A percentile compares a stretch with the other conserved stretches of the same genome.
Evolutionary conservation across 2,888 invertebrate genomes (phyloP).

Genomic region (Caenorhabditis sp.): DNA sequence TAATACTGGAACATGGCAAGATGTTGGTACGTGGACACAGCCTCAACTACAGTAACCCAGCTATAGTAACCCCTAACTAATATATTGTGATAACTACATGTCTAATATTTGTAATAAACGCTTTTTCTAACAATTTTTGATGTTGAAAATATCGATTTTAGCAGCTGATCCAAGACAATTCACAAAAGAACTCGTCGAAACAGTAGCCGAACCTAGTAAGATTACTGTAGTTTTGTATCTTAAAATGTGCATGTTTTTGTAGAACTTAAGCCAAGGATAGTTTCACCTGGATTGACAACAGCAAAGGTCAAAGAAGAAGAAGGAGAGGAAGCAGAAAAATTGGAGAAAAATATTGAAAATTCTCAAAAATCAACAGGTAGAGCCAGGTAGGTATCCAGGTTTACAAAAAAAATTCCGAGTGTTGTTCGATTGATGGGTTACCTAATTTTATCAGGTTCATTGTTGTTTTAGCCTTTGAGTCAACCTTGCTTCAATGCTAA

Average conservation of each 20-base stretch:
- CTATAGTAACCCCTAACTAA: conserved; percentile 5
- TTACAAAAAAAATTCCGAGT: neutral
- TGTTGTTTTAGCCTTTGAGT: no score
- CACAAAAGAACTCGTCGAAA: conserved; percentile 28
- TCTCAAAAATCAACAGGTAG: neutral
- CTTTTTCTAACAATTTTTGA: no score
- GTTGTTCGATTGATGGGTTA: no score
- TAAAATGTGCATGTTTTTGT: no score
- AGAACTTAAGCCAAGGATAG: neutral
- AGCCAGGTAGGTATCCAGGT: neutral
- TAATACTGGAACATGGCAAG: conserved; percentile 28
- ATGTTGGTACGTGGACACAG: conserved; percentile 36
- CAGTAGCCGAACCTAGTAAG: neutral
- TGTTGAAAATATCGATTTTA: conserved; percentile 9
- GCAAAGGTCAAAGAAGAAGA: neutral
- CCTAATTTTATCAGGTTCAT: no score
- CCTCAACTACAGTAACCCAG: neutral
- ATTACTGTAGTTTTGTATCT: neutral
- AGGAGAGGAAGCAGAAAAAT: neutral
- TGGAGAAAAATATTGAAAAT: no score
- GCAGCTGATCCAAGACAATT: conserved; percentile 20
- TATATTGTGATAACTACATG: no score
- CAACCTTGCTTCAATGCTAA: no score
- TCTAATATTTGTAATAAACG: no score
- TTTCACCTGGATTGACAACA: neutral